Evolutionary conservation across 2,888 invertebrate genomes (phyloP).

Genomic region (Campopleginae sp.): DNA sequence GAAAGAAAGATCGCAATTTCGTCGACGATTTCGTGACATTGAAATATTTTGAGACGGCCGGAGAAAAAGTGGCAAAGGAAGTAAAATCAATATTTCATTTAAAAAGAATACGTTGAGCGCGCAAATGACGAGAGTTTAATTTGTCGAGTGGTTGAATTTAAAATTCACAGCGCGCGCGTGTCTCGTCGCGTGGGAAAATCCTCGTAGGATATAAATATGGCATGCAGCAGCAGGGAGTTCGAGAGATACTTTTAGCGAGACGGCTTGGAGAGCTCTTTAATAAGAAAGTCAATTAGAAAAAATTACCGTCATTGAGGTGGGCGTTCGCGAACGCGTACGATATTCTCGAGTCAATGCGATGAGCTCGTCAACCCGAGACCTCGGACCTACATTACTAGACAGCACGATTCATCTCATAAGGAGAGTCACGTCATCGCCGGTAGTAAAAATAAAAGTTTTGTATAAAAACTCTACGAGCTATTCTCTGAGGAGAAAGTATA

Average conservation of each 20-base stretch:
- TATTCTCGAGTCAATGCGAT: conserved; percentile 46
- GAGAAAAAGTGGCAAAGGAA: neutral
- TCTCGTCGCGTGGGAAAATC: conserved; percentile 55
- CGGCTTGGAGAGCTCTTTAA: conserved; percentile 68
- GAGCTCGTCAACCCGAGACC: conserved; percentile 66
- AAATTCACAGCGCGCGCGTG: neutral
- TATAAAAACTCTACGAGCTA: conserved; percentile 5
- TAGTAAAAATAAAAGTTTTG: conserved; percentile 20
- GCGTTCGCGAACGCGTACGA: conserved; percentile 58
- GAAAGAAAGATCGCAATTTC: neutral
- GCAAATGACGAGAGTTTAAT: too few relatives aligned
- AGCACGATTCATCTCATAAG: conserved; percentile 45
- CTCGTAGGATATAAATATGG: conserved; percentile 58
- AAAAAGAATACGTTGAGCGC: neutral
- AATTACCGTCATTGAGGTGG: conserved; percentile 78
- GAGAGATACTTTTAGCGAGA: conserved; percentile 52
- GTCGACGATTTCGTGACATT: neutral
- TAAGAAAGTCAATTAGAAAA: conserved; percentile 78
- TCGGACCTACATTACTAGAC: conserved; percentile 57
- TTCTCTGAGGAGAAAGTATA: neutral
- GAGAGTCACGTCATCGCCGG: conserved; percentile 72
- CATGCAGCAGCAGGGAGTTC: conserved; percentile 23
- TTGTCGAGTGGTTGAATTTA: neutral
- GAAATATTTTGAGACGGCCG: neutral
- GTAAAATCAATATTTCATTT: neutral